Evolutionary conservation across 2,113 vertebrate genomes (phyloP).

Genomic region (Pelodiscus sinensis): DNA sequence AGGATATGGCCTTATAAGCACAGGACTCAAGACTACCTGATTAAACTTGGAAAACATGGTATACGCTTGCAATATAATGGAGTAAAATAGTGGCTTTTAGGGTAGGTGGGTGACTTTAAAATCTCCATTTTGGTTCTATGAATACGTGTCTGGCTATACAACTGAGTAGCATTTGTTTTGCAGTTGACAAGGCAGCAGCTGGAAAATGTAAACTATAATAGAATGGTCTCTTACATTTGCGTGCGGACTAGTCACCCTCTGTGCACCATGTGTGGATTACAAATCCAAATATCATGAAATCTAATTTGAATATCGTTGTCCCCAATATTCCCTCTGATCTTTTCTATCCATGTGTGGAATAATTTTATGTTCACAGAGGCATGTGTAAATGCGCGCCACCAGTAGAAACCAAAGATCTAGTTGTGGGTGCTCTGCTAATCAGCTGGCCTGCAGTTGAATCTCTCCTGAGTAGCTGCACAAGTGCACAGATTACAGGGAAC

Average conservation of each 20-base stretch:
- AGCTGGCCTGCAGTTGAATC: no score
- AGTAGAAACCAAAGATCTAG: no score
- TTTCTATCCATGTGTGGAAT: no score
- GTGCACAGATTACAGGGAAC: no score
- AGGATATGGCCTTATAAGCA: not conserved
- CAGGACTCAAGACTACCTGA: not conserved
- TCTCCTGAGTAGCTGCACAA: no score
- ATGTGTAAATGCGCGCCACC: no score
- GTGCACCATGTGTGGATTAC: not conserved
- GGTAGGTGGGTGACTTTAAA: not conserved
- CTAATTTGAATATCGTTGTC: rapidly evolving
- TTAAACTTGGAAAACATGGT: not conserved
- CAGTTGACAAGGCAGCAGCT: not conserved
- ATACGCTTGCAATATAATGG: not conserved
- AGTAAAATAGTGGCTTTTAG: not conserved
- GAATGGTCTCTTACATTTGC: not conserved
- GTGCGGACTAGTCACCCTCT: not conserved
- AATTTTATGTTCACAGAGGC: no score
- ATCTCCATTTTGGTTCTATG: not conserved
- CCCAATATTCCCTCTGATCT: no score
- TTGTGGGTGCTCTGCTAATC: no score
- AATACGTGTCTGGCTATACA: not conserved
- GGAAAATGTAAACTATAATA: not conserved
- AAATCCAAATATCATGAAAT: not conserved
- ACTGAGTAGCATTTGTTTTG: constrained; percentile 2